Percentiles rank a stretch among this genome's conserved stretches.
phyloP scores from a whole-genome alignment of 2,797 vertebrate genomes.

The Rhinoraja longicauda region DNA sequence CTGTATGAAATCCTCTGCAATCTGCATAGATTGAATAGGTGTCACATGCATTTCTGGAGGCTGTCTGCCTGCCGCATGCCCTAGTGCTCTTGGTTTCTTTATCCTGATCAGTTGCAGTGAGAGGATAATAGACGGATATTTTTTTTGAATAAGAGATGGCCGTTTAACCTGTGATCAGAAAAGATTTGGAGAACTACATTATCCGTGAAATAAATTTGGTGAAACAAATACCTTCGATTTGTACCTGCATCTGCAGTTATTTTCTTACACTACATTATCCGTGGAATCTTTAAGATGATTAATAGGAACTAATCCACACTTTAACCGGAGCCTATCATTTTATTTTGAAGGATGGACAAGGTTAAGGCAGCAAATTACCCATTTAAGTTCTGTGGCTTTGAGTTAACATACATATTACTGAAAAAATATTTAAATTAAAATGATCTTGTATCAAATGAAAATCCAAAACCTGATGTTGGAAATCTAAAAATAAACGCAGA shows the following conservation, averaged over 20 bases:
- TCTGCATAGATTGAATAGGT: not conserved
- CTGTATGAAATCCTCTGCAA: too few species aligned
- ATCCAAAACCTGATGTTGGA: not conserved
- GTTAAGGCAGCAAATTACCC: not conserved
- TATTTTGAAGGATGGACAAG: not conserved
- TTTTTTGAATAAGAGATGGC: not conserved
- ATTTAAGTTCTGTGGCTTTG: not conserved
- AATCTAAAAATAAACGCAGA: too few species aligned
- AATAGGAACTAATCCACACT: not conserved
- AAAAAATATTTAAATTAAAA: not conserved
- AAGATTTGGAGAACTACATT: not conserved
- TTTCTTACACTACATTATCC: not conserved
- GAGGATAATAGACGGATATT: not conserved
- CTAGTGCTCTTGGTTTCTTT: not conserved
- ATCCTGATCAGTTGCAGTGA: not conserved
- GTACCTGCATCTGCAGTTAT: too few species aligned
- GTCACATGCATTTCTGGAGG: not conserved
- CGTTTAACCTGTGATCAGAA: not conserved
- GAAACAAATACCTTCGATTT: too few species aligned
- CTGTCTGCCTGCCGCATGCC: not conserved
- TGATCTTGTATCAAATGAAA: not conserved
- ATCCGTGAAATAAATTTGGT: not conserved
- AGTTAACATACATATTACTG: not conserved
- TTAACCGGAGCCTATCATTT: not conserved
- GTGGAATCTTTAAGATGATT: not conserved